Conservation (phyloP, 2,888 invertebrate genomes). For the Limnephilus lunatus region DNA sequence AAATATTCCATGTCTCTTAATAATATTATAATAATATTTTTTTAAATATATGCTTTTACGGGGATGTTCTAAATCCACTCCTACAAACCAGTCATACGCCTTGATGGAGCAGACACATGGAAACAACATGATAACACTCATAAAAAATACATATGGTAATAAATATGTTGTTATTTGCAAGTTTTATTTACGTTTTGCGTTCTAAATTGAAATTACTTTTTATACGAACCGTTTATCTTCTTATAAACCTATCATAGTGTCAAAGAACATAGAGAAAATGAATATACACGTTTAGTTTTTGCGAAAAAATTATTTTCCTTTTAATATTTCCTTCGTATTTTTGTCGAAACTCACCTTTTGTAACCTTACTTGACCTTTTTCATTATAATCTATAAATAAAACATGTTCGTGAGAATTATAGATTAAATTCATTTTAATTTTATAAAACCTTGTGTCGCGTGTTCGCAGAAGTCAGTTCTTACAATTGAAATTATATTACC, state of each 20-base stretch:
- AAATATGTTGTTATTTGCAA: background rate
- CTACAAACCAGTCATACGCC: slow-evolving; percentile 18
- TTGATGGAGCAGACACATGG: slow-evolving; percentile 26
- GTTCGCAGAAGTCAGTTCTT: background rate
- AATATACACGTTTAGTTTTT: background rate
- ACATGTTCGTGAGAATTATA: background rate
- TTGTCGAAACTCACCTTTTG: background rate
- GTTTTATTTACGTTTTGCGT: slow-evolving; percentile 5
- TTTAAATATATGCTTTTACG: no score
- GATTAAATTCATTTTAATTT: background rate
- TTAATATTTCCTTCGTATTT: background rate
- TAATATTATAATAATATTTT: no score
- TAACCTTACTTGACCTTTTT: background rate
- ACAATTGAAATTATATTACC: background rate
- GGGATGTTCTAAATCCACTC: background rate
- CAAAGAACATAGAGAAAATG: background rate
- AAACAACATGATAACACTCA: slow-evolving; percentile 15
- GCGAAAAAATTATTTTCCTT: background rate
- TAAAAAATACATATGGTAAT: background rate
- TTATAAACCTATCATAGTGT: background rate
- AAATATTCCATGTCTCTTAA: no score
- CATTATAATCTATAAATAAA: background rate
- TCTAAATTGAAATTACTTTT: background rate
- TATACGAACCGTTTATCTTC: background rate
- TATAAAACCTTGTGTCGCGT: background rate